Percentiles rank a stretch among this genome's conserved stretches.
These are phyloP conservation scores for Drosophila malerkotliana DNA, from an alignment of 1,140 invertebrate genomes.

Conservation along the genomic window DNA sequence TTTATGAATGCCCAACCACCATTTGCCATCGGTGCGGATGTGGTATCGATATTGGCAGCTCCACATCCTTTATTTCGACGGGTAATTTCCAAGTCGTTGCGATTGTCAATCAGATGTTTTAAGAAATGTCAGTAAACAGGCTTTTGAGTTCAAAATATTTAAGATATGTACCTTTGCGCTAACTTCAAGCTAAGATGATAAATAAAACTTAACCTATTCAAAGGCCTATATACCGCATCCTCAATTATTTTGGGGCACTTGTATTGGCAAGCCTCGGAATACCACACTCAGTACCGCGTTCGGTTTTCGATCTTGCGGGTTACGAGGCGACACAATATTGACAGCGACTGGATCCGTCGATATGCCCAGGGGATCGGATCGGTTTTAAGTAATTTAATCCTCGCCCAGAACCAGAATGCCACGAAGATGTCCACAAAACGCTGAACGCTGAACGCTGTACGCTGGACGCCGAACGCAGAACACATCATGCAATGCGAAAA, in stretches of 20 bases:
- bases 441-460: constrained; percentile 44
- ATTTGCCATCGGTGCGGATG: constrained; percentile 49
- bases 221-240: background rate
- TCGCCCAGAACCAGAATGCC: constrained; percentile 80
- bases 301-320: constrained; percentile 56
- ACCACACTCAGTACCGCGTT: constrained; percentile 37
- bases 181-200: background rate
- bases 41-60: constrained; percentile 38
- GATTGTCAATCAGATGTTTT: constrained; percentile 66
- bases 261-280: background rate
- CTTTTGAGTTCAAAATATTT: constrained; percentile 12
- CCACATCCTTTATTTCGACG: constrained; percentile 20
- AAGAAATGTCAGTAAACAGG: constrained; percentile 22
- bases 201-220: background rate
- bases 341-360: constrained; percentile 75
- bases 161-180: background rate
- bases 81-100: constrained; percentile 52
- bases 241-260: constrained; percentile 29
- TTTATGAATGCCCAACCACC: constrained; percentile 24
- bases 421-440: constrained; percentile 76
- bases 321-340: constrained; percentile 80
- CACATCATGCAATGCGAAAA: constrained; percentile 67
- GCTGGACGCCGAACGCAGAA: constrained; percentile 25
- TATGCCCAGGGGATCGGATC: constrained; percentile 71
- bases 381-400: constrained; percentile 79